These are phyloP conservation scores for Drosophila suboccidentalis DNA, from an alignment of 2,888 invertebrate genomes.

Conservation along the genomic window DNA sequence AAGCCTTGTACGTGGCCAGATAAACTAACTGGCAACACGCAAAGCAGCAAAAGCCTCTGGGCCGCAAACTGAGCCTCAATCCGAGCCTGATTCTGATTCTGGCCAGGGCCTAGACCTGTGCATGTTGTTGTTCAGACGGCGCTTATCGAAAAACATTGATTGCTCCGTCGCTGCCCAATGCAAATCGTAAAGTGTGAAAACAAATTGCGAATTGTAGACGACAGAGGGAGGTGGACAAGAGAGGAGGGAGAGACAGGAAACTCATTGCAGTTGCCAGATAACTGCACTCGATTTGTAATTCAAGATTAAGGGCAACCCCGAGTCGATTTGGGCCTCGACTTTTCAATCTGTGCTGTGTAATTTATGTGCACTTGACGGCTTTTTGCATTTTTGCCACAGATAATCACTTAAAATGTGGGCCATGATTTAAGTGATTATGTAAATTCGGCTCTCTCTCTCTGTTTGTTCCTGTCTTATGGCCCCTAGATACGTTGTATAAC, in stretches of 20 bases:
- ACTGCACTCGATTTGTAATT: constrained; percentile 83
- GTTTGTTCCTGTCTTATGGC: constrained; percentile 18
- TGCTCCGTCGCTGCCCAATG: constrained; percentile 41
- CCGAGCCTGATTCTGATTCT: constrained; percentile 6
- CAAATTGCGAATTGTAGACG: constrained; percentile 62
- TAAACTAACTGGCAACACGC: constrained; percentile 50
- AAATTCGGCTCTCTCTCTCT: constrained; percentile 49
- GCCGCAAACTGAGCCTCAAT: background rate
- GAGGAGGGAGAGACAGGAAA: constrained; percentile 24
- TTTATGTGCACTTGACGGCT: constrained; percentile 70
- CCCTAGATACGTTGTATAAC: constrained; percentile 45
- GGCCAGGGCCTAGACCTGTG: constrained; percentile 34
- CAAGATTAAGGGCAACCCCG: constrained; percentile 78
- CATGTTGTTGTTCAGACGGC: constrained; percentile 32
- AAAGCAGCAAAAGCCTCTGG: constrained; percentile 17
- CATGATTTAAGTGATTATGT: constrained; percentile 81
- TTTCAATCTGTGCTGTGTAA: constrained; percentile 66
- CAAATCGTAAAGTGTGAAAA: constrained; percentile 81
- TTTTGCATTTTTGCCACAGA: constrained; percentile 50
- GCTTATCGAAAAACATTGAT: constrained; percentile 75
- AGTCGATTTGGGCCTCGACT: constrained; percentile 14
- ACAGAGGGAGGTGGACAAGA: background rate
- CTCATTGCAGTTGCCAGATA: constrained; percentile 77
- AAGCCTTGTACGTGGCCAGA: constrained; percentile 22
- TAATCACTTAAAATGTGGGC: constrained; percentile 80